Base-by-base conservation (phyloP, 30 jellyfish, hydroid and myxozoan genomes). In the Nemopilema nomurai region DNA sequence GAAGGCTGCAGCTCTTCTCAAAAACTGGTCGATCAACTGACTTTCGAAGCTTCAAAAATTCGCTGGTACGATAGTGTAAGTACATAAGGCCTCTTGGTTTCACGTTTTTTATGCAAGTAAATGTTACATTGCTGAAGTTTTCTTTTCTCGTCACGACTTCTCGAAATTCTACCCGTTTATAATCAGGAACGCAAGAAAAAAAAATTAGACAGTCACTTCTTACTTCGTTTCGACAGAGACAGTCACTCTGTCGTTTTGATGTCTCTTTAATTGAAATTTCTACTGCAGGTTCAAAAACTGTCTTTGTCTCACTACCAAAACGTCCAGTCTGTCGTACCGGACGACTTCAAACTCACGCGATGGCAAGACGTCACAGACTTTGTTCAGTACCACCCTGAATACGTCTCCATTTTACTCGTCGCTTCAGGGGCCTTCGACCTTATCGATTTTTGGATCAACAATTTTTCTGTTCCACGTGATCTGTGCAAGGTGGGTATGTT, bases 341-440 rank as follows among this genome's bases (percentile, higher is more conserved):
- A 50, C 26, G 80, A 50, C 24, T 57, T 76, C 52, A 19, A 74
- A 21, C 85, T 83, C 49, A 53, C 88, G 4, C 70, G 57, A 28
- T 93, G 98, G 98, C 96, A 93, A 50, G 98, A 93, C 63, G 86
- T 89, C 68, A 53, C 50, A 6, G 88, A 57, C 32, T 71, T 79
- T 20, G 82, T 69, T 3, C 87, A 72, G 26, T 66, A 28, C 4
- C 87, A 93, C 23, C 98, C 98, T 18, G 96, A 87, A 22, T 66
- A 85, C 73, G 63, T 93, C n/a, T 49, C 91, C 18, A 53, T 67
- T 31, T 76, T 83, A 20, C 89, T 93, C 23, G 69, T 88, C 69
- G 80, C 85, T 20, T 7, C 70, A 0, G 93, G 83, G 18, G 67
- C 89, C 22, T 93, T 31, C 70, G 92, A 93, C 24, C 79, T 82